Evolutionary conservation across 2,797 vertebrate species (phyloP).

Genomic region (Heterohyrax brucei): DNA sequence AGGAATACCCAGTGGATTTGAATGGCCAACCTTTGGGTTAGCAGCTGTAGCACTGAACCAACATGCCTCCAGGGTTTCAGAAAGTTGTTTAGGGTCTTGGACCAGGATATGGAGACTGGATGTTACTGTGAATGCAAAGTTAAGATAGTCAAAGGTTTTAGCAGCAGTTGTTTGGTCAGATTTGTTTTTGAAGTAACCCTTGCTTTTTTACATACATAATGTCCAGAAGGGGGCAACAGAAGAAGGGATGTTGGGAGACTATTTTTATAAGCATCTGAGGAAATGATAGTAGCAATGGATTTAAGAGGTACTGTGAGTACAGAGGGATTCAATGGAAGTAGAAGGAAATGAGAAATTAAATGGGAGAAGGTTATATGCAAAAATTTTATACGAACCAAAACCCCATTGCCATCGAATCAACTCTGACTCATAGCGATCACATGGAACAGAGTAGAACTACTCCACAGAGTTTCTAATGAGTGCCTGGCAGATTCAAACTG

Average conservation of each 20-base stretch:
- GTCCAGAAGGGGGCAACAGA: background rate
- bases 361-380: background rate
- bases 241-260: background rate
- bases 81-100: background rate
- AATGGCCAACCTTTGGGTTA: too few species aligned
- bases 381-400: too few species aligned
- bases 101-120: background rate
- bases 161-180: background rate
- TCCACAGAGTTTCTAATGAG: too few species aligned
- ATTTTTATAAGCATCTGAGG: background rate
- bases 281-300: background rate
- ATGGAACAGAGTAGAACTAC: too few species aligned
- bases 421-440: too few species aligned
- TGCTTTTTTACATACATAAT: background rate
- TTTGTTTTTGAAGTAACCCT: background rate
- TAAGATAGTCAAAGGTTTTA: background rate
- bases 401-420: too few species aligned
- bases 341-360: background rate
- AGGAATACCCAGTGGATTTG: too few species aligned
- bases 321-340: background rate
- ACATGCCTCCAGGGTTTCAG: too few species aligned
- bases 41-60: too few species aligned
- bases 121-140: background rate
- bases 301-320: accelerated
- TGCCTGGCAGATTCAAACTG: too few species aligned